Evolutionary conservation across 2,797 vertebrate species (phyloP).

Genomic region (Dipus sagitta): DNA sequence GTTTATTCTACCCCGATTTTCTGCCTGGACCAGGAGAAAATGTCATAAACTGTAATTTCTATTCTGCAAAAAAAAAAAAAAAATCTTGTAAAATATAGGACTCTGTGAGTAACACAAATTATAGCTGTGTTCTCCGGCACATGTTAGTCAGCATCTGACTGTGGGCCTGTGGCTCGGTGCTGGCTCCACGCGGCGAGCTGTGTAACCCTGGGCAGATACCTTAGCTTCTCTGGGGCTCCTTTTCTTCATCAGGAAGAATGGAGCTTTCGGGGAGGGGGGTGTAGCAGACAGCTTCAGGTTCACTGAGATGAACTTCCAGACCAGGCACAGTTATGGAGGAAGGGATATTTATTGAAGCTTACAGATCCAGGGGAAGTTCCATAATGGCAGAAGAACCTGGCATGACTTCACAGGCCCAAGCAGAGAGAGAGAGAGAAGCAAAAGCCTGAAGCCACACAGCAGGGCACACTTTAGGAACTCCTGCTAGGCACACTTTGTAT

Average conservation of each 20-base stretch:
- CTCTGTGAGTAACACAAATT: background rate
- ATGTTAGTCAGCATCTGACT: background rate
- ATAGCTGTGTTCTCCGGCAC: background rate
- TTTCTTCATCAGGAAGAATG: background rate
- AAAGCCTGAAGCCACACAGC: too few species aligned
- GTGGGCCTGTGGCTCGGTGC: background rate
- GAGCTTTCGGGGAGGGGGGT: background rate
- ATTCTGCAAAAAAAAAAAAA: constrained; percentile 2
- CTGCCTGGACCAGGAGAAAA: constrained; percentile 34
- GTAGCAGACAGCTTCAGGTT: too few species aligned
- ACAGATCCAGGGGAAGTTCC: too few species aligned
- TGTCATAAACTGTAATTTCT: constrained; percentile 43
- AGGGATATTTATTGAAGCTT: too few species aligned
- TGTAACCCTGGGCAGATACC: background rate
- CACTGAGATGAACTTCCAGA: too few species aligned
- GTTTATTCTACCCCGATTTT: constrained; percentile 17
- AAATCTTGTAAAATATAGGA: constrained; percentile 7
- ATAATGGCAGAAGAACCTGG: too few species aligned
- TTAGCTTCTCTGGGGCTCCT: background rate
- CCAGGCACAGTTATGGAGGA: too few species aligned
- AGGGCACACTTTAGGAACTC: too few species aligned
- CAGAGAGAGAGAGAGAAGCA: too few species aligned
- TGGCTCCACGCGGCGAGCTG: background rate
- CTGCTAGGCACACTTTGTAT: too few species aligned
- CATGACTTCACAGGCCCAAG: too few species aligned